Evolutionary conservation across 2,113 vertebrate species (phyloP).

Genomic region (Anarhynchus alexandrinus): DNA sequence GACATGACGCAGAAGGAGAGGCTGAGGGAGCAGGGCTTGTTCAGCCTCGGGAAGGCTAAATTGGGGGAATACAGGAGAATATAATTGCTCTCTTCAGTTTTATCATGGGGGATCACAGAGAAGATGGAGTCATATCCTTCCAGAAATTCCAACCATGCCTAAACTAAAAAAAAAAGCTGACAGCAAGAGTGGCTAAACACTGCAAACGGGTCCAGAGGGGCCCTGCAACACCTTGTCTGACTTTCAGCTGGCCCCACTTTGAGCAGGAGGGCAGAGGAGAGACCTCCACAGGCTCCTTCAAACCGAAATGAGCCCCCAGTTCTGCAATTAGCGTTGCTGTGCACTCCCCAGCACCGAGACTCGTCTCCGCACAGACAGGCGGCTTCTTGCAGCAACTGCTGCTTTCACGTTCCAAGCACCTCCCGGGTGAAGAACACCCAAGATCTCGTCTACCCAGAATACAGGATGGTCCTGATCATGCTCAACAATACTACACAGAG

Average conservation of each 20-base stretch:
- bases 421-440: slow-evolving; percentile 8
- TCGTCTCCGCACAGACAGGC: not conserved
- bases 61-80: not conserved
- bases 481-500: not conserved
- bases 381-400: not conserved
- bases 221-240: not conserved
- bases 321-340: not conserved
- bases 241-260: not conserved
- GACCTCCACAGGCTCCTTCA: not conserved
- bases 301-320: not conserved
- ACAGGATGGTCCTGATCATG: slow-evolving; percentile 23
- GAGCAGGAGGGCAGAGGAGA: not conserved
- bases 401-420: slow-evolving; percentile 21
- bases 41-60: not conserved
- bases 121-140: not conserved
- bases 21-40: not conserved
- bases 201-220: not conserved
- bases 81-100: not conserved
- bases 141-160: not conserved
- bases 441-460: slow-evolving; percentile 17
- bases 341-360: not conserved
- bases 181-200: not conserved
- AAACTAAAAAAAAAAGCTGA: not conserved
- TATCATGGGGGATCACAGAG: not conserved
- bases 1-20: not conserved